phyloP scores from a whole-genome alignment of 53 echinoderm and acorn worm species.

The Antedon mediterranea region DNA sequence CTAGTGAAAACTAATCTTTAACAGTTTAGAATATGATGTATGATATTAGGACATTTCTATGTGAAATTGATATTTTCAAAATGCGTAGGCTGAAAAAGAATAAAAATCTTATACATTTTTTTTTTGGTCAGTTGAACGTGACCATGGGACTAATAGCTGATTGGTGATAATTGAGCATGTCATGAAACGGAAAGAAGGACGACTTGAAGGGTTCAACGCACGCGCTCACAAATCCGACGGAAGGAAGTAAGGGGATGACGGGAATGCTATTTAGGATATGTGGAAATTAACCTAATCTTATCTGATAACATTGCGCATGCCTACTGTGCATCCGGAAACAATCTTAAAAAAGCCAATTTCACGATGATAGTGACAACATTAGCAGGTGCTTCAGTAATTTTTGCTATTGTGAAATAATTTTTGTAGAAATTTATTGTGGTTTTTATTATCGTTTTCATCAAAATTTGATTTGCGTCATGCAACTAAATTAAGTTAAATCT shows the following conservation, averaged over 20 bases:
- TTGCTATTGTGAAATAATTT: background rate
- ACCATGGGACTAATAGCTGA: background rate
- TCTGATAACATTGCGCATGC: background rate
- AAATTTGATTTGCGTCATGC: background rate
- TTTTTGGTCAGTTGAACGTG: background rate
- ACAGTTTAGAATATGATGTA: no score
- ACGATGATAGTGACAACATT: background rate
- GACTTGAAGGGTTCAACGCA: background rate
- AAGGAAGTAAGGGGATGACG: background rate
- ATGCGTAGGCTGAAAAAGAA: background rate
- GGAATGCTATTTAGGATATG: constrained; percentile 1
- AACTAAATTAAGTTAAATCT: background rate
- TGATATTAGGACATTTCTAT: no score
- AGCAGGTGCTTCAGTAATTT: background rate
- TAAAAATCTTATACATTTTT: background rate
- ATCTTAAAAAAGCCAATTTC: background rate
- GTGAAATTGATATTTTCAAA: no score
- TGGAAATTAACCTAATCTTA: background rate
- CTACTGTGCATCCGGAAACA: background rate
- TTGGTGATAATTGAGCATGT: background rate
- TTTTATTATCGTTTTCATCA: background rate
- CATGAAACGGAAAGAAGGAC: background rate
- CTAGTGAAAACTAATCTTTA: no score
- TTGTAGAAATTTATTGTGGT: background rate
- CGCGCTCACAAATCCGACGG: background rate